Base-by-base conservation (phyloP, 2,888 invertebrate species). In the Thymelicus sylvestris region DNA sequence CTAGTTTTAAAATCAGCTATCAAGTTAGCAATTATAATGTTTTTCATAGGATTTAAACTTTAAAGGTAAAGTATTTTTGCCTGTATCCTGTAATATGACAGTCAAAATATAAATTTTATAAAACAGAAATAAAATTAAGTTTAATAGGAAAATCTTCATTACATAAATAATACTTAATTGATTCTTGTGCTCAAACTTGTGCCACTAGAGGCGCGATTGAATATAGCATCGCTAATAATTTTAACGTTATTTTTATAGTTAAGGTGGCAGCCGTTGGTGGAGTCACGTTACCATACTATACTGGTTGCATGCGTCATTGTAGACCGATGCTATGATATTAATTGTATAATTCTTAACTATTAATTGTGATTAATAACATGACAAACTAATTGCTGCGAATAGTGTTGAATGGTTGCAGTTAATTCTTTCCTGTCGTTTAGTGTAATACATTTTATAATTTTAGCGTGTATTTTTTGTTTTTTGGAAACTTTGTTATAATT, bases 201-300 rank as follows among this genome's bases (percentile, higher is more conserved):
- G 47, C 62, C 47, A 13, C 13, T 62, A 47, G 62, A 48, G 48
- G 24, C 62, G 47, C 24, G 7, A 62, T 24, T 62, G 44, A 47
- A 13, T 38, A 59, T 61, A 19, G 24, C 39, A 15, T 57, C 13
- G 38, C 31, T 31, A 31, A 31, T 69, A 72, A 50, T 70, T 70
- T 71, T 74, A 73, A 66, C 57, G 50, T 52, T 38, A 38, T 62
- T 66, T 61, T 44, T 41, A 39, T 71, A 71, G 57, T 66, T 71
- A 62, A 62, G 86, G 86, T 88, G 89, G 87, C 91, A 90, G 92
- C 91, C 90, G 87, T 90, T 82, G 93, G 93, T 93, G 93, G 93
- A 89, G 89, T 91, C 90, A 88, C 88, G 93, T 93, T 93, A 93
- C 93, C 93, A 90, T 87, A 86, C 84, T 78, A 78, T 80, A 77